These are phyloP conservation scores for Valencia hispanica DNA, from an alignment of 2,797 vertebrate genomes.

Conservation along the genomic window DNA sequence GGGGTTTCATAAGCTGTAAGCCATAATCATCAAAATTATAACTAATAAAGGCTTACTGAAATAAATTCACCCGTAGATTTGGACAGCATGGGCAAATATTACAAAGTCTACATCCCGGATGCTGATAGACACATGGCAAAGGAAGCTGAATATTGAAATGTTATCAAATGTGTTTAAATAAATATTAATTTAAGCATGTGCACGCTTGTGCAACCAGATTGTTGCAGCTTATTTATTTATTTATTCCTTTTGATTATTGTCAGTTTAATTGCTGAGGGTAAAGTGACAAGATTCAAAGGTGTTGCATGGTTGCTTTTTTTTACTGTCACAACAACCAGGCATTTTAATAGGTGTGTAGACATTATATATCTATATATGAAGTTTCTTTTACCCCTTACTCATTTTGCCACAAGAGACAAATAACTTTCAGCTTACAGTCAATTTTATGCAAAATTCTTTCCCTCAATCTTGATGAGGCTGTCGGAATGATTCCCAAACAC, in stretches of 20 bases:
- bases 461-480: background rate
- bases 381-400: background rate
- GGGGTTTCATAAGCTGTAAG: too few relatives aligned
- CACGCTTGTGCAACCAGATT: background rate
- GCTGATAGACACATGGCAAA: too few relatives aligned
- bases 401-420: conserved; percentile 17
- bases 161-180: background rate
- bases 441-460: conserved; percentile 22
- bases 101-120: background rate
- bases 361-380: too few relatives aligned
- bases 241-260: too few relatives aligned
- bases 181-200: background rate
- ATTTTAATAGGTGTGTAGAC: background rate
- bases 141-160: background rate
- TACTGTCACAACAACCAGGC: background rate
- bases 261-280: too few relatives aligned
- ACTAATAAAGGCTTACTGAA: too few relatives aligned
- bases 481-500: background rate
- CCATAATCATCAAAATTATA: too few relatives aligned
- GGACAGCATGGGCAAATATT: background rate
- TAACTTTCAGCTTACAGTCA: background rate
- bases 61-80: too few relatives aligned
- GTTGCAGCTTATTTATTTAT: background rate
- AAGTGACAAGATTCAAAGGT: background rate
- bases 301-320: background rate